Percentiles rank a stretch among this genome's conserved stretches.
Conservation (phyloP, 2,797 vertebrate genomes). For the Melopsittacus undulatus region DNA sequence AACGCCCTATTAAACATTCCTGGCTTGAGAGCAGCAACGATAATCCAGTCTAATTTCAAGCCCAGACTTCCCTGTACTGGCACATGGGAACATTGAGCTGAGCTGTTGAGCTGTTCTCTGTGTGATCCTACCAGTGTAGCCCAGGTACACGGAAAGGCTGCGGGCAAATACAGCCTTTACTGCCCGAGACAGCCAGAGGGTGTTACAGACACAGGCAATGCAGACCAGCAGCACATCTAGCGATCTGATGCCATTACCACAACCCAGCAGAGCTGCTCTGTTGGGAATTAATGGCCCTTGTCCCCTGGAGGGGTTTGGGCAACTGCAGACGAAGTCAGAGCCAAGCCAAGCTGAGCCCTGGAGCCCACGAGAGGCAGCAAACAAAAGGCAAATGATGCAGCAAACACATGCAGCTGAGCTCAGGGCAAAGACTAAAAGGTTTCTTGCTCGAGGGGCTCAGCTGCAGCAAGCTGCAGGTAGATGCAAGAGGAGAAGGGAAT, state of each 20-base stretch:
- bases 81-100: neutral
- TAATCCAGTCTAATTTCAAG: neutral
- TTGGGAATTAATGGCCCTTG: neutral
- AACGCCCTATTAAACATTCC: neutral
- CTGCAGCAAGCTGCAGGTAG: neutral
- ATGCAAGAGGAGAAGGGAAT: neutral
- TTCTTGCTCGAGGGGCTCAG: neutral
- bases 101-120: neutral
- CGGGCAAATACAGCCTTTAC: neutral
- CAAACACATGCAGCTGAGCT: neutral
- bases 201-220: neutral
- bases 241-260: neutral
- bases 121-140: neutral
- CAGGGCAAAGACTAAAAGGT: neutral
- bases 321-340: neutral
- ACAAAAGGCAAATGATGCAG: neutral
- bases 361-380: neutral
- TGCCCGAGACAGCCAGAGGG: neutral
- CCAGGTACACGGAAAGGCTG: neutral
- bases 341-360: fast-evolving
- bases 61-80: neutral
- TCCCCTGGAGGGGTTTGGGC: neutral
- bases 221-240: neutral
- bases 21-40: neutral
- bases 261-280: neutral